A percentile compares a stretch with the other conserved stretches of the same genome.
These are phyloP conservation scores for Argyresthia albistria DNA, from an alignment of 2,888 invertebrate species.

Conservation along the genomic window DNA sequence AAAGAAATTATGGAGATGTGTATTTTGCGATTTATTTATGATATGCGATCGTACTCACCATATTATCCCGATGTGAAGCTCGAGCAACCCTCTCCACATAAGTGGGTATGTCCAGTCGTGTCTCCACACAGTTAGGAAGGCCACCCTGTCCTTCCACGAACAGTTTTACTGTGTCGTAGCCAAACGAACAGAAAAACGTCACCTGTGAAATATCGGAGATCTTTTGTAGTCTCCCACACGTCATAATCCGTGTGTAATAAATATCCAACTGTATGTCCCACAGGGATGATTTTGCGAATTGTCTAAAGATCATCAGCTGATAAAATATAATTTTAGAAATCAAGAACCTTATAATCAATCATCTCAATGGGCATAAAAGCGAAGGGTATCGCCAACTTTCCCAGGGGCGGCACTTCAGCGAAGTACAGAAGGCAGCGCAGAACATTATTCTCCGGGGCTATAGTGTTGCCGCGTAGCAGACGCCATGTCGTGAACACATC, in stretches of 20 bases:
- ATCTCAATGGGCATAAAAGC: constrained; percentile 62
- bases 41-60: too few relatives aligned
- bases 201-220: constrained; percentile 22
- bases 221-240: background rate
- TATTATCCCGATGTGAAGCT: background rate
- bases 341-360: constrained; percentile 51
- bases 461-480: constrained; percentile 40
- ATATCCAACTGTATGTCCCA: too few relatives aligned
- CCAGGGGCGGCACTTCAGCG: constrained; percentile 56
- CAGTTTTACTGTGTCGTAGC: constrained; percentile 50
- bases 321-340: too few relatives aligned
- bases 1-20: too few relatives aligned
- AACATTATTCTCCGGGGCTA: constrained; percentile 25
- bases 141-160: constrained; percentile 55
- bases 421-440: constrained; percentile 55
- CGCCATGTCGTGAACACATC: constrained; percentile 61
- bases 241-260: too few relatives aligned
- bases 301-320: too few relatives aligned
- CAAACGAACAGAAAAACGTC: constrained; percentile 48
- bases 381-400: constrained; percentile 56
- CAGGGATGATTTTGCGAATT: too few relatives aligned
- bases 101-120: constrained; percentile 47
- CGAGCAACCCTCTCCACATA: constrained; percentile 42
- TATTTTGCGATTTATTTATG: too few relatives aligned
- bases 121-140: constrained; percentile 53